Conservation (phyloP, 2,888 invertebrate genomes). For the Andrena minutula region DNA sequence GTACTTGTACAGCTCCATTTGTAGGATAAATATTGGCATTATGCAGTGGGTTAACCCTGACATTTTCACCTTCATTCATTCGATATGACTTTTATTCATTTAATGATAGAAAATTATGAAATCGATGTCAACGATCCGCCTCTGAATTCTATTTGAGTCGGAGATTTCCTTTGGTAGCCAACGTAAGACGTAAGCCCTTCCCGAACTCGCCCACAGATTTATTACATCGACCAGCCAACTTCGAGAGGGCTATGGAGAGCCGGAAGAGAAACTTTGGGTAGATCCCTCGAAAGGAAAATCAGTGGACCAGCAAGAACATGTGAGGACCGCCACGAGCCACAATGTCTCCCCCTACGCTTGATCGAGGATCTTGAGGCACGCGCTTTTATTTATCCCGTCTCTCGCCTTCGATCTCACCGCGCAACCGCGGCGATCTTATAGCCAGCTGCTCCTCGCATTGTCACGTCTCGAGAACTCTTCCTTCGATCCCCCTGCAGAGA, state of each 20-base stretch:
- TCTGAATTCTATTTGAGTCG: background rate
- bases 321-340: constrained; percentile 73
- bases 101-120: too few species aligned
- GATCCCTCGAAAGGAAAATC: constrained; percentile 41
- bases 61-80: background rate
- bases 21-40: background rate
- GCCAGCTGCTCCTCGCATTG: constrained; percentile 70
- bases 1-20: background rate
- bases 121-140: too few species aligned
- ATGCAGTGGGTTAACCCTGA: too few species aligned
- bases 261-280: constrained; percentile 21
- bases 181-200: background rate
- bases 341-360: constrained; percentile 57
- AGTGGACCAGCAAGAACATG: constrained; percentile 45
- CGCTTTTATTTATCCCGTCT: constrained; percentile 78
- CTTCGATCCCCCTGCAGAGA: constrained; percentile 48
- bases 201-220: background rate
- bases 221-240: background rate
- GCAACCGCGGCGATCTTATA: constrained; percentile 63
- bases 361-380: constrained; percentile 68
- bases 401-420: constrained; percentile 66
- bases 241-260: background rate
- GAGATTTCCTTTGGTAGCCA: background rate
- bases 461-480: constrained; percentile 60
- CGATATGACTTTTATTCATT: too few species aligned